A percentile compares a stretch with the other conserved stretches of the same genome.
Evolutionary conservation across 2,113 vertebrate genomes (phyloP).

Genomic region (Ginglymostoma cirratum): DNA sequence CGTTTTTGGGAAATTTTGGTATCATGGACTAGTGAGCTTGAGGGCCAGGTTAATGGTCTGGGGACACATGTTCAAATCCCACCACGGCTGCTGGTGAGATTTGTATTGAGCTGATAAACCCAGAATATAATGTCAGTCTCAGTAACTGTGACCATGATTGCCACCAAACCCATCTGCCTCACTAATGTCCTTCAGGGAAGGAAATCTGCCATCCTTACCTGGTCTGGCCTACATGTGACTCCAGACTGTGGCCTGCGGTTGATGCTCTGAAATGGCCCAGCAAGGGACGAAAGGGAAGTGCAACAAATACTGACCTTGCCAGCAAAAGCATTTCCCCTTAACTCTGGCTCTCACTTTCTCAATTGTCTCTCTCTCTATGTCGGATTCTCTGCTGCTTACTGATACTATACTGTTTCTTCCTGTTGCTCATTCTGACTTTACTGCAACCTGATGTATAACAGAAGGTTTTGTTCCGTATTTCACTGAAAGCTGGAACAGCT

Average conservation of each 20-base stretch:
- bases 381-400: neutral
- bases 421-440: neutral
- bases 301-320: too few species aligned
- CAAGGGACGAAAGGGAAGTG: neutral
- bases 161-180: neutral
- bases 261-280: neutral
- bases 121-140: neutral
- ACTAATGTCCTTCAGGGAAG: neutral
- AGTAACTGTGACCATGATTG: neutral
- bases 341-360: too few species aligned
- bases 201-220: neutral
- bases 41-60: neutral
- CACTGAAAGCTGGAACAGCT: neutral
- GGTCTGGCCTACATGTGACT: neutral
- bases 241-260: neutral
- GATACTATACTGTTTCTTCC: neutral
- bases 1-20: too few species aligned
- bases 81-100: neutral
- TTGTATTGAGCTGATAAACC: neutral
- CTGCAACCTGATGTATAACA: neutral
- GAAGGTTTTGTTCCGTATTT: neutral
- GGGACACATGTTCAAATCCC: neutral
- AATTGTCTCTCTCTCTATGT: neutral
- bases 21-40: too few species aligned
- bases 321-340: too few species aligned